Percentiles rank a stretch among this genome's conserved stretches.
phyloP scores from a whole-genome alignment of 2,797 vertebrate species.

The Hippopotamyrus pictus region DNA sequence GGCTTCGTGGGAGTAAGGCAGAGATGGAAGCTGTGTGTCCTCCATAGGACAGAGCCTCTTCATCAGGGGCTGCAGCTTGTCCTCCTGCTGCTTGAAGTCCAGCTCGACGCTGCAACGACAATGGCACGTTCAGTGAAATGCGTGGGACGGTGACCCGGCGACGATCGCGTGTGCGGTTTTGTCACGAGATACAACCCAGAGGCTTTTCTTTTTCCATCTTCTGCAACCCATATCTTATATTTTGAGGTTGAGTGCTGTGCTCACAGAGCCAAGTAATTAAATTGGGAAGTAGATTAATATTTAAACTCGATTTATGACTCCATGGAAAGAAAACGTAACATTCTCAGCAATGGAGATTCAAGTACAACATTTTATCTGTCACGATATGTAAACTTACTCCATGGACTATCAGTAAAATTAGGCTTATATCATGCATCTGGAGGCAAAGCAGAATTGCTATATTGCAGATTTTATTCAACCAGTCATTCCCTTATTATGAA shows the following conservation, averaged over 20 bases:
- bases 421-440: background rate
- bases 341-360: background rate
- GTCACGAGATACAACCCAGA: background rate
- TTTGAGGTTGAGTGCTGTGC: background rate
- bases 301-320: background rate
- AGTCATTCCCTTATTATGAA: background rate
- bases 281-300: constrained; percentile 10
- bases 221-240: background rate
- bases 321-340: background rate
- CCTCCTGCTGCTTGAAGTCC: constrained; percentile 97
- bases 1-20: constrained; percentile 93
- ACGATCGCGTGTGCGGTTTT: too few species aligned
- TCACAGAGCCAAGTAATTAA: constrained; percentile 12
- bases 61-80: constrained; percentile 92
- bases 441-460: background rate
- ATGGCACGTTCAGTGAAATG: background rate
- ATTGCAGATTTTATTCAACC: background rate
- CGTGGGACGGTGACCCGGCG: background rate
- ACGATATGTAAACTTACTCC: background rate
- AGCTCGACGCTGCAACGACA: constrained; percentile 79
- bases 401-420: background rate
- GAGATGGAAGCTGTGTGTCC: constrained; percentile 79
- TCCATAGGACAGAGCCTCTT: constrained; percentile 84
- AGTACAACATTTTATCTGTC: background rate
- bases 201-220: background rate